Percentiles rank a stretch among this genome's conserved stretches.
These are phyloP conservation scores for Eutrigla gurnardus DNA, from an alignment of 2,797 vertebrate species.

Conservation along the genomic window DNA sequence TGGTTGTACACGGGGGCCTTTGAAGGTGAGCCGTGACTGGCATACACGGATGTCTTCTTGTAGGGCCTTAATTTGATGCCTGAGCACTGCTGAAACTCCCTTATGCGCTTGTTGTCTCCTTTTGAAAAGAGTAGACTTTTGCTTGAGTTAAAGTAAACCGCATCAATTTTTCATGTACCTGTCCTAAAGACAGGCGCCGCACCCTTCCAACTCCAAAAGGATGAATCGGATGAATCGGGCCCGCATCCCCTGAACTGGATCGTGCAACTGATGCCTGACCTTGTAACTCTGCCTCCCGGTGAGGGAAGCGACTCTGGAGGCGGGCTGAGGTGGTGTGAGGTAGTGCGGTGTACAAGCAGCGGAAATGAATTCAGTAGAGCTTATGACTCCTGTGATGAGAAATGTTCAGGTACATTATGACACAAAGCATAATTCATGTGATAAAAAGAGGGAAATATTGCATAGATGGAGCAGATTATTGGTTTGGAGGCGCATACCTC, in stretches of 20 bases:
- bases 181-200: conserved; percentile 60
- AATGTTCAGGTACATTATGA: conserved; percentile 77
- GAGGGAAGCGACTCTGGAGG: conserved; percentile 20
- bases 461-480: conserved; percentile 78
- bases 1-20: conserved; percentile 65
- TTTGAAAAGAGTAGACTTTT: conserved; percentile 69
- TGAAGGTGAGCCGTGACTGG: conserved; percentile 77
- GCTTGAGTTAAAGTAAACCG: conserved; percentile 72
- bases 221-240: conserved; percentile 20
- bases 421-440: conserved; percentile 79
- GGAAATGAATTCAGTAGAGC: conserved; percentile 57
- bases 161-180: conserved; percentile 76
- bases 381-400: conserved; percentile 70
- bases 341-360: conserved; percentile 45
- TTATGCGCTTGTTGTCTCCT: conserved; percentile 56
- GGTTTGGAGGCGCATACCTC: conserved; percentile 71
- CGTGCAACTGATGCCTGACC: conserved; percentile 52
- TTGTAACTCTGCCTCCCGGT: conserved; percentile 56
- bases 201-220: conserved; percentile 33
- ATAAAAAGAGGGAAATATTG: conserved; percentile 78
- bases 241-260: conserved; percentile 32
- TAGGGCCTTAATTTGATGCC: conserved; percentile 77
- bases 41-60: conserved; percentile 66
- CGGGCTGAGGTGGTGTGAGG: conserved; percentile 16
- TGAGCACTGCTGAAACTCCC: conserved; percentile 56